phyloP scores from a whole-genome alignment of 2,888 invertebrate genomes.

The Archips crataeganus region DNA sequence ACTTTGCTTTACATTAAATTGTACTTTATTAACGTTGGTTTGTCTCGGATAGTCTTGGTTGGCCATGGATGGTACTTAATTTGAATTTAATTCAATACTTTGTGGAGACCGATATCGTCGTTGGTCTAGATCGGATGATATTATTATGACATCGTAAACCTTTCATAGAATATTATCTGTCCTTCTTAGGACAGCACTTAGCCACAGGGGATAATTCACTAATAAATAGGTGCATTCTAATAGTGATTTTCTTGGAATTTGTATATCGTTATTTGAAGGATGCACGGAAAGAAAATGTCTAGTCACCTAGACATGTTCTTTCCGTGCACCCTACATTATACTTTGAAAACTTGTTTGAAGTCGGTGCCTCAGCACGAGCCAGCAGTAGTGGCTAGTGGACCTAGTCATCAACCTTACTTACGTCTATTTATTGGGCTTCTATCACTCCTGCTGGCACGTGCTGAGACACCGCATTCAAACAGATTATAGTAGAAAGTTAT shows the following conservation, averaged over 20 bases:
- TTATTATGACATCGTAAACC: conserved; percentile 53
- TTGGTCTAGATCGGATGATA: conserved; percentile 43
- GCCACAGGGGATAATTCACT: conserved; percentile 46
- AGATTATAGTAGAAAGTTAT: too few relatives aligned
- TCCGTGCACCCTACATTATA: too few relatives aligned
- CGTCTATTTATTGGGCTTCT: too few relatives aligned
- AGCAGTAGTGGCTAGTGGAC: too few relatives aligned
- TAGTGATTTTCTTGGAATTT: conserved; percentile 46
- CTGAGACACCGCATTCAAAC: too few relatives aligned
- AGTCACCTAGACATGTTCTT: too few relatives aligned
- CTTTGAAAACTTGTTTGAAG: too few relatives aligned
- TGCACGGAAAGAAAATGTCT: too few relatives aligned
- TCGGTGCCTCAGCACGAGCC: too few relatives aligned
- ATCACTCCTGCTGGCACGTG: too few relatives aligned
- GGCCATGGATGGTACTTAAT: conserved; percentile 36
- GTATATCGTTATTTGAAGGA: neutral
- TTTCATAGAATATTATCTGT: conserved; percentile 48
- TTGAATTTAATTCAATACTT: conserved; percentile 41
- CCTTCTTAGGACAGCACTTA: conserved; percentile 42
- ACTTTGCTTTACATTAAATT: neutral
- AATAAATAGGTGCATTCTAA: conserved; percentile 45
- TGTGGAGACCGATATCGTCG: conserved; percentile 17
- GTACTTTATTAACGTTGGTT: neutral
- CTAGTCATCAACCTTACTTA: too few relatives aligned
- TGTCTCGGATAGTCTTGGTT: conserved; percentile 1